phyloP scores from a whole-genome alignment of 2,797 vertebrate species.

The Chrysocyon brachyurus region DNA sequence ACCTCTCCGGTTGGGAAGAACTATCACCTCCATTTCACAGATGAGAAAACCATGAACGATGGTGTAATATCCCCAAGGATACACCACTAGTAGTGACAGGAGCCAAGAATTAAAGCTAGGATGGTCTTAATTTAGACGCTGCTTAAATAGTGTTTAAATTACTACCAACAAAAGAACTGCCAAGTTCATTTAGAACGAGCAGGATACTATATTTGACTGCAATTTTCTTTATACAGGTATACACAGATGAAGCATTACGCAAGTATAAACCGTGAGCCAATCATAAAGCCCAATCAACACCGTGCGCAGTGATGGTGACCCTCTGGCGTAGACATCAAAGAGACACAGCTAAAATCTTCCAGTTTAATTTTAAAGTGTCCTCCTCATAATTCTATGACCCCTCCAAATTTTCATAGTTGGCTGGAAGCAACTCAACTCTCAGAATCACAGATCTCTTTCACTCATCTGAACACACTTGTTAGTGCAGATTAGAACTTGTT shows the following conservation, averaged over 20 bases:
- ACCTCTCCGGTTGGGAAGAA: neutral
- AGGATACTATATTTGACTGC: neutral
- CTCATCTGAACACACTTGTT: constrained; percentile 94
- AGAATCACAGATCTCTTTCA: constrained; percentile 91
- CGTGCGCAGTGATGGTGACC: neutral
- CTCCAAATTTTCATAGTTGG: constrained; percentile 93
- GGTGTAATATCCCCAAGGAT: neutral
- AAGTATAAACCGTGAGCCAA: neutral
- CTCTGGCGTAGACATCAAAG: constrained; percentile 39
- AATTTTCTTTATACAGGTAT: constrained; percentile 41
- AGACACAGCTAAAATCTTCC: constrained; percentile 64
- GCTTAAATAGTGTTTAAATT: neutral
- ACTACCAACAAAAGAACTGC: neutral
- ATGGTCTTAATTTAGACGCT: neutral
- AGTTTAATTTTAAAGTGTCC: constrained; percentile 80
- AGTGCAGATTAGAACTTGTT: constrained; percentile 97
- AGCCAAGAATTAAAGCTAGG: constrained; percentile 8
- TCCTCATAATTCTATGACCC: constrained; percentile 87
- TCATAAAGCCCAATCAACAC: constrained; percentile 1
- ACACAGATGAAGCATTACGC: constrained; percentile 28
- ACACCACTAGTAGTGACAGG: neutral
- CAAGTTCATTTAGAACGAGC: constrained; percentile 27
- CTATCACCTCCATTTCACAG: neutral
- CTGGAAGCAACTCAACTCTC: constrained; percentile 94
- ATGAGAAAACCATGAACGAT: neutral